phyloP scores from a whole-genome alignment of 37 sponge, comb jelly and placozoan genomes.

The Aphrocallistes beatrix region DNA sequence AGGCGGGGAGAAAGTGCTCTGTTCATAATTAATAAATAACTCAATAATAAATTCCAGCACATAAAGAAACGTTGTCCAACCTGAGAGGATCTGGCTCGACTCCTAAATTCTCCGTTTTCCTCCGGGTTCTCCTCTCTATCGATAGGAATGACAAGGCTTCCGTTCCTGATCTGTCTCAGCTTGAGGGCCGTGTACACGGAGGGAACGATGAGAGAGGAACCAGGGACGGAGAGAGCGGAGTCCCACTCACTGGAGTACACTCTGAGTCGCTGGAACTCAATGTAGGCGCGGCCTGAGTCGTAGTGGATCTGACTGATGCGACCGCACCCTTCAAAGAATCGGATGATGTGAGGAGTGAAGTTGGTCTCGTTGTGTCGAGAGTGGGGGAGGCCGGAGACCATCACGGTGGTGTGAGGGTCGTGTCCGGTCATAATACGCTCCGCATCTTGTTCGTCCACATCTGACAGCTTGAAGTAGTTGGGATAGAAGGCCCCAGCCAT shows the following conservation, averaged over 20 bases:
- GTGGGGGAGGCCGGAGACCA: slow-evolving; percentile 33
- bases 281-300: slow-evolving; percentile 15
- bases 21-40: too few species aligned
- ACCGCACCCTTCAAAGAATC: background rate
- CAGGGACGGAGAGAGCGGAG: background rate
- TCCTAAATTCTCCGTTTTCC: too few species aligned
- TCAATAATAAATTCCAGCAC: too few species aligned
- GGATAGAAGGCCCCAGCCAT: slow-evolving; percentile 80
- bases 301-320: slow-evolving; percentile 3
- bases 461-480: slow-evolving; percentile 52
- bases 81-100: too few species aligned
- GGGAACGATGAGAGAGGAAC: background rate
- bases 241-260: slow-evolving; percentile 1
- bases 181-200: slow-evolving; percentile 24
- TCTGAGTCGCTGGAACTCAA: slow-evolving; percentile 16
- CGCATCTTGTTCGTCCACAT: slow-evolving; percentile 39
- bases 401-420: slow-evolving; percentile 60
- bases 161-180: slow-evolving; percentile 17
- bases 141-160: background rate
- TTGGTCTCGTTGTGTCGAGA: background rate
- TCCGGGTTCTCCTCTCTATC: too few species aligned
- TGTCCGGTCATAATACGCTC: slow-evolving; percentile 44
- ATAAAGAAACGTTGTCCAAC: too few species aligned
- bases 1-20: background rate
- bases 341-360: background rate